Evolutionary conservation across 2,113 vertebrate genomes (phyloP), one percentile per base, ranked within the genome.

Genomic region (Spea multiplicata): DNA sequence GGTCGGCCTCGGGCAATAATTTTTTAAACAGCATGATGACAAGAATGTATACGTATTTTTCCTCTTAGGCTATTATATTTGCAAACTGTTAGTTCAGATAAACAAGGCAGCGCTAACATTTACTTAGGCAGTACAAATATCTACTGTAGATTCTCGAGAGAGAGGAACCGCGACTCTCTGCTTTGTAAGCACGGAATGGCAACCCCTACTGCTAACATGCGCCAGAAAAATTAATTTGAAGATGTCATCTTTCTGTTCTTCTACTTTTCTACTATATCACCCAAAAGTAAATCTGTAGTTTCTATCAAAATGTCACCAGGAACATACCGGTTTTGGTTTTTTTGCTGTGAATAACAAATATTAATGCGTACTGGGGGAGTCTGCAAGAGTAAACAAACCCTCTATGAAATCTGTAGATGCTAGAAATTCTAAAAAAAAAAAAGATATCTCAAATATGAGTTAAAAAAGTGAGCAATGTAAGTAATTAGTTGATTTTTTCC

Each of bases 51-150:
- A 30, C 30, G 30, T 77, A 59, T 71, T 8, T 72, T 59, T 71
- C 53, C 12, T 45, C 61, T 65, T 47, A 79, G 44, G 69, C 13
- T 83, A 76, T 74, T 3, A 71, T 71, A 73, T 3, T 84, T 82
- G 77, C 70, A 80, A 76, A 4, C 16, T 3, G 52, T 72, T 83
- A 69, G 0, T 82, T 82, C 77, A 73, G 73, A 70, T 72, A 75
- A 71, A 75, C 73, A 81, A 75, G 57, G 65, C 72, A 64, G 70
- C 49, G 73, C 69, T 76, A 75, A 71, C 73, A 81, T 81, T 76
- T 81, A 71, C 69, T 65, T 71, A 75, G 66, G 73, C 73, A 45
- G 48, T 81, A 62, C 66, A 75, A 71, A 75, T 57, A 75, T 75
- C 80, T 66, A 79, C 44, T 62, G 17, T 12, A n/a, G 70, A 79